Percentiles rank a stretch among this genome's conserved stretches.
Conservation (phyloP, 2,888 invertebrate species). For the Pedicia rivosa region DNA sequence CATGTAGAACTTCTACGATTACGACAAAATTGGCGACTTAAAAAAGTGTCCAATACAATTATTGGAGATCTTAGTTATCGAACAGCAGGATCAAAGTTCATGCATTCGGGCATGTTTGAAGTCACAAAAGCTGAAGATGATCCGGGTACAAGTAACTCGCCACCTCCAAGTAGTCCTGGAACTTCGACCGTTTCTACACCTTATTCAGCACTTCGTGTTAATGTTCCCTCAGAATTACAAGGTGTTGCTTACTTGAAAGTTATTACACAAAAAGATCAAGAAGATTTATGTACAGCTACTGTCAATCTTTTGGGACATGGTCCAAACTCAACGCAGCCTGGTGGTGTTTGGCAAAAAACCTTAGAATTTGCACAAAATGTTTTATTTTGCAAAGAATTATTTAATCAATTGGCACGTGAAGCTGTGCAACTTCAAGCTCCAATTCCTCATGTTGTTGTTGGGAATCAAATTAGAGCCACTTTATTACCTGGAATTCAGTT, state of each 20-base stretch:
- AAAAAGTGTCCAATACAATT: conserved; percentile 88
- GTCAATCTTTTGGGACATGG: conserved; percentile 63
- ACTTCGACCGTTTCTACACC: conserved; percentile 30
- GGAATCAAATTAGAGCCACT: conserved; percentile 92
- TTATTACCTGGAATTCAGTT: conserved; percentile 87
- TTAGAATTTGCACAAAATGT: conserved; percentile 96
- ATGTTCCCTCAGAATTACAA: conserved; percentile 86
- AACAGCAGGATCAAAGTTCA: conserved; percentile 88
- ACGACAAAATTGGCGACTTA: conserved; percentile 89
- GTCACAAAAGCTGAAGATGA: conserved; percentile 86
- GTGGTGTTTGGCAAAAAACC: conserved; percentile 81
- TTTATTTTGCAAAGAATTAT: conserved; percentile 90
- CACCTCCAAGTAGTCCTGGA: conserved; percentile 30
- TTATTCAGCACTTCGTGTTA: conserved; percentile 70
- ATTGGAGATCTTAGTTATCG: conserved; percentile 92
- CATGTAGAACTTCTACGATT: conserved; percentile 79
- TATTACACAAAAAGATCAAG: conserved; percentile 87
- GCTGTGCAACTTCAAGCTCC: conserved; percentile 86
- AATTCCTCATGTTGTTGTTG: conserved; percentile 93
- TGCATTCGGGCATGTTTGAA: conserved; percentile 88
- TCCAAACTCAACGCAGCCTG: conserved; percentile 47
- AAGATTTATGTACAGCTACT: conserved; percentile 72
- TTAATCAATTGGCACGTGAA: conserved; percentile 85
- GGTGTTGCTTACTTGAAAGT: conserved; percentile 95
- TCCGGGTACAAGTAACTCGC: conserved; percentile 32